Conservation (phyloP, 2,888 invertebrate species). For the Sisyra terminalis region DNA sequence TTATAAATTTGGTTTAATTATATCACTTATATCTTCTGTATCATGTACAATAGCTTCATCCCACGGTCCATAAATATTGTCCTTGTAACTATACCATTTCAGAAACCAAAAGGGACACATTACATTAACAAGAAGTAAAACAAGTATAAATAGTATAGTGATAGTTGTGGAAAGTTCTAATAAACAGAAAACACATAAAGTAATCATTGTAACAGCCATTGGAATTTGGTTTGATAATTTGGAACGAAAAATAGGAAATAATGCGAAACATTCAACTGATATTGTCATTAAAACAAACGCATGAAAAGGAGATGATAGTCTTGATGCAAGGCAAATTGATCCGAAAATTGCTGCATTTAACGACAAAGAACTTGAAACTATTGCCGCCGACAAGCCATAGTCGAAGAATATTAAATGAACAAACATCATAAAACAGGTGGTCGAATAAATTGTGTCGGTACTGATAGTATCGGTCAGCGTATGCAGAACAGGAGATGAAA, state of each 20-base stretch:
- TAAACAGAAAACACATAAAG: constrained; percentile 33
- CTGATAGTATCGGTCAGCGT: constrained; percentile 93
- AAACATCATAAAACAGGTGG: constrained; percentile 73
- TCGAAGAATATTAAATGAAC: constrained; percentile 84
- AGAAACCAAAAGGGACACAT: constrained; percentile 64
- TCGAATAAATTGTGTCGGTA: constrained; percentile 93
- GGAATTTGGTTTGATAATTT: constrained; percentile 38
- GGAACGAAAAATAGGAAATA: constrained; percentile 67
- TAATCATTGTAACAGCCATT: constrained; percentile 32
- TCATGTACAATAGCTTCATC: constrained; percentile 78
- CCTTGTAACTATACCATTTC: constrained; percentile 59
- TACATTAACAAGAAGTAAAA: constrained; percentile 46
- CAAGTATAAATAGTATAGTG: constrained; percentile 39
- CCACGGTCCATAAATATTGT: constrained; percentile 96
- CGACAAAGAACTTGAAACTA: constrained; percentile 82
- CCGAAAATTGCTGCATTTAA: constrained; percentile 91
- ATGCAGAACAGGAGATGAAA: constrained; percentile 81
- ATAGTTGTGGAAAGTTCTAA: constrained; percentile 35
- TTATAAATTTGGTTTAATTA: constrained; percentile 5
- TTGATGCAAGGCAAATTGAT: constrained; percentile 85
- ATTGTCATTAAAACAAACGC: constrained; percentile 83
- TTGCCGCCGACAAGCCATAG: constrained; percentile 73
- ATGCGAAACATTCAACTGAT: constrained; percentile 74
- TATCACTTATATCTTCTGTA: constrained; percentile 29
- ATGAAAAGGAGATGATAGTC: constrained; percentile 69